A percentile compares a stretch with the other conserved stretches of the same genome.
These are phyloP conservation scores for Synanthedon tipuliformis DNA, from an alignment of 2,888 invertebrate species.

Conservation along the genomic window DNA sequence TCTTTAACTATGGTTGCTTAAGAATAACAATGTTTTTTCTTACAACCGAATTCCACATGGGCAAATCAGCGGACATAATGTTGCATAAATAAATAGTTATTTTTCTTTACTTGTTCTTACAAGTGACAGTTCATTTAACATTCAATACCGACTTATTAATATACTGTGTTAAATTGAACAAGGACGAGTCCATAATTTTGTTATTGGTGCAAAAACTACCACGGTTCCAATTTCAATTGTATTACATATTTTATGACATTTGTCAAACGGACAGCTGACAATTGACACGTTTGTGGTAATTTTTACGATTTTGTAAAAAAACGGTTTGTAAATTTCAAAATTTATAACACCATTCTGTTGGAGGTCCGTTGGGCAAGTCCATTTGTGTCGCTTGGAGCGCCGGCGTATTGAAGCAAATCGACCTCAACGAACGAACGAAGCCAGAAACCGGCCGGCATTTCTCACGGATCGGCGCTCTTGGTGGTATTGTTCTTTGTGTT, in stretches of 20 bases:
- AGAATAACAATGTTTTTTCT: too few species aligned
- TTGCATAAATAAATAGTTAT: too few species aligned
- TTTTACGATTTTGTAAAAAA: slow-evolving; percentile 1
- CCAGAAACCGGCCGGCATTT: slow-evolving; percentile 58
- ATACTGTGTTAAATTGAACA: slow-evolving; percentile 7
- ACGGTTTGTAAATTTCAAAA: slow-evolving; percentile 16
- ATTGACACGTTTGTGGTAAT: slow-evolving; percentile 24
- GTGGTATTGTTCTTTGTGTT: slow-evolving; percentile 29
- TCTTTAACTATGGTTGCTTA: too few species aligned
- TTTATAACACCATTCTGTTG: slow-evolving; percentile 25
- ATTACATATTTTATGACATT: slow-evolving; percentile 33
- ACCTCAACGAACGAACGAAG: slow-evolving; percentile 39
- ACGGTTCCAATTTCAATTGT: slow-evolving; percentile 36
- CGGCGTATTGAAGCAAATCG: slow-evolving; percentile 58
- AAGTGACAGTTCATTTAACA: too few species aligned
- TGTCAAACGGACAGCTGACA: slow-evolving; percentile 23
- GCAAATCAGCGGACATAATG: too few species aligned
- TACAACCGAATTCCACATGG: too few species aligned
- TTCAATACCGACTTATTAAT: too few species aligned
- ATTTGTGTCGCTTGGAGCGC: slow-evolving; percentile 33
- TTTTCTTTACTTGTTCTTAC: too few species aligned
- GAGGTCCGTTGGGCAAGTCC: slow-evolving; percentile 52
- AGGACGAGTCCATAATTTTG: slow-evolving; percentile 52
- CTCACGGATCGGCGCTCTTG: slow-evolving; percentile 48
- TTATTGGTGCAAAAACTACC: slow-evolving; percentile 25